A percentile compares a stretch with the other conserved stretches of the same genome.
These are phyloP conservation scores for Notocelia uddmanniana DNA, from an alignment of 2,888 invertebrate species.

Conservation along the genomic window DNA sequence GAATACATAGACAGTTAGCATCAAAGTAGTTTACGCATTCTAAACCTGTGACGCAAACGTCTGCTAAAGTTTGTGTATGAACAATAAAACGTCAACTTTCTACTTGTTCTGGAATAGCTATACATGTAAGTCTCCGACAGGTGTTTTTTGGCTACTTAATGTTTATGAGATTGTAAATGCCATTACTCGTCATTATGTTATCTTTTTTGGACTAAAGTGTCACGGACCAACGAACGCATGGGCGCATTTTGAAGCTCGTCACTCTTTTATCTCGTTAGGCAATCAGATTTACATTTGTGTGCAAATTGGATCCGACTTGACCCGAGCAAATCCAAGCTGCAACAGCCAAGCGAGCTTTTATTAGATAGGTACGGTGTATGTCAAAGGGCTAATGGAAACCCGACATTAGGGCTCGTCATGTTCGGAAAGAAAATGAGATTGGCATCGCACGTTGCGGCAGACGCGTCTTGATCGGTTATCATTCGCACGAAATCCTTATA, in stretches of 20 bases:
- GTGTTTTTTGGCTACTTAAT: neutral
- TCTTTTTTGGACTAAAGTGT: neutral
- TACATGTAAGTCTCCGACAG: neutral
- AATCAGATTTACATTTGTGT: neutral
- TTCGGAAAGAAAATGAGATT: constrained; percentile 19
- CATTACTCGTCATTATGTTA: neutral
- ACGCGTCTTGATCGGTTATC: constrained; percentile 17
- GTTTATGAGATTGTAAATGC: neutral
- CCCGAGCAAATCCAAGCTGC: neutral
- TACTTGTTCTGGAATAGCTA: neutral
- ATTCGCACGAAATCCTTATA: constrained; percentile 12
- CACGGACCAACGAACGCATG: neutral
- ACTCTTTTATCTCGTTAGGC: neutral
- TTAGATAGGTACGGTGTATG: neutral
- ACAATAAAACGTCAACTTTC: neutral
- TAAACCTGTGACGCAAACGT: neutral
- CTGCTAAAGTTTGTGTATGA: neutral
- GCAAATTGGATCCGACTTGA: neutral
- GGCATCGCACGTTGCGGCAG: constrained; percentile 11
- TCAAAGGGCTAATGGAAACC: constrained; percentile 8
- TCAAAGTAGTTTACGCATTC: neutral
- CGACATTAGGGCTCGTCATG: neutral
- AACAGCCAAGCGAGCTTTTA: neutral
- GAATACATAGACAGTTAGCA: neutral
- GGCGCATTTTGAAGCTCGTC: neutral